Evolutionary conservation across 1,140 invertebrate genomes (phyloP), one percentile per base, ranked within the genome.

Genomic region (Drosophila subobscura): DNA sequence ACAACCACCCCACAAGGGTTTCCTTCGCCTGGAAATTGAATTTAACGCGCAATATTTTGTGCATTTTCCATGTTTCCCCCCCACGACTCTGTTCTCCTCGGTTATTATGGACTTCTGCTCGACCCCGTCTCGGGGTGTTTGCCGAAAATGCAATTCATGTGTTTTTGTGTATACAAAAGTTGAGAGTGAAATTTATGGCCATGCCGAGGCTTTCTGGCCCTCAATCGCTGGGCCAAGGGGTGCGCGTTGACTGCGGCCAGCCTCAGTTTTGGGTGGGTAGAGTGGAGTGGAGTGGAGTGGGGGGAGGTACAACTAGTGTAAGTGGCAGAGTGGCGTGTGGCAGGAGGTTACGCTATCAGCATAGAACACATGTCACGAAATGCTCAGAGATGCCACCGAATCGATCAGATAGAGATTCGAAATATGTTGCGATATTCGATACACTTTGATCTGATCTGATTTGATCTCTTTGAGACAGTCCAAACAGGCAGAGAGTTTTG

Each of bases 21-120:
- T 27, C 25, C 66, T 68, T 68, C 77, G 25, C 66, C 51, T 41
- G 72, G 74, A 90, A 90, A 90, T 90, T 90, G 89, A 90, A 90
- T 90, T 90, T 90, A 90, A 90, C 89, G 89, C 89, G 84, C 77
- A 90, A 90, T 90, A 90, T 90, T 86, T 76, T 88, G 70, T 88
- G 83, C 83, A 86, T 88, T 86, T 86, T 88, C 83, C 71, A 66
- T 84, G 79, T 79, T 78, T 49, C 12, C 45, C 47, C 46, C 12
- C 50, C 16, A 22, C 33, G 22, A n/a, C 20, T 27, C 25, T 14
- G 56, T 33, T 72, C 54, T 53, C 22, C 33, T 40, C 46, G 65
- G 46, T 67, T 50, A 37, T 67, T 67, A 40, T 33, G 45, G 20
- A 51, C 8, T 33, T 56, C n/a, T 56, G 49, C 23, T 54, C 33